Base-by-base conservation (phyloP, 2,888 invertebrate species). In the Blastobasis adustella region DNA sequence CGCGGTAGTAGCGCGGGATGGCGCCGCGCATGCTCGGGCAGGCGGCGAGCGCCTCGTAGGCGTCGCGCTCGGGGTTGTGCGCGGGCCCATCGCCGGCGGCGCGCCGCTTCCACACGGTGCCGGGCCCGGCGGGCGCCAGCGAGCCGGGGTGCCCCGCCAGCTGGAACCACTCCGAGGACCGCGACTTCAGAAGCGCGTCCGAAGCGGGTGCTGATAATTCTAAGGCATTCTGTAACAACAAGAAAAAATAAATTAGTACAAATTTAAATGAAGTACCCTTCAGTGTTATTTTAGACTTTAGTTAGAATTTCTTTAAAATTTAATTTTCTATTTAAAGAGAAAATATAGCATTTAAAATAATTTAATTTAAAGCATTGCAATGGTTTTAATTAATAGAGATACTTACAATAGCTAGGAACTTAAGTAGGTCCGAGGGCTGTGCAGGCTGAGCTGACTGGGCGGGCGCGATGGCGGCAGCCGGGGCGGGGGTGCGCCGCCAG, bases 51-150 rank as follows among this genome's bases (percentile, higher is more conserved):
- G 92, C 91, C 73, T 95, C 94, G 83, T 98, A 98, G 4, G 95
- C 93, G 55, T 90, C 90, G 51, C 93, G 90, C 76, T 96, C 95
- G 42, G 93, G 93, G 65, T 93, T 93, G 54, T 95, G 93, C 40
- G 72, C 67, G 36, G 93, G 92, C 65, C 94, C 93, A 62, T 93
- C 93, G 44, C 91, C 82, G 54, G 92, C 92, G 38, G 93, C 91
- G 47, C 95, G 93, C 61, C 96, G 93, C 82, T 98, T 98, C 93
- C 98, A 97, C 49, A 98, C 96, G 9, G 97, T 96, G 56, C 96
- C 96, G 7, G 96, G 95, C 1, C 97, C 95, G 0, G 97, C 97
- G 5, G 97, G 97, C 0, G 97, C 96, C 82, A 98, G 92, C 60
- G 96, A 95, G 58, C 97, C 97, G 52, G 95, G 94, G 83, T 98